These are phyloP conservation scores for Nothobranchius furzeri DNA, from an alignment of 2,113 vertebrate genomes.

Conservation along the genomic window DNA sequence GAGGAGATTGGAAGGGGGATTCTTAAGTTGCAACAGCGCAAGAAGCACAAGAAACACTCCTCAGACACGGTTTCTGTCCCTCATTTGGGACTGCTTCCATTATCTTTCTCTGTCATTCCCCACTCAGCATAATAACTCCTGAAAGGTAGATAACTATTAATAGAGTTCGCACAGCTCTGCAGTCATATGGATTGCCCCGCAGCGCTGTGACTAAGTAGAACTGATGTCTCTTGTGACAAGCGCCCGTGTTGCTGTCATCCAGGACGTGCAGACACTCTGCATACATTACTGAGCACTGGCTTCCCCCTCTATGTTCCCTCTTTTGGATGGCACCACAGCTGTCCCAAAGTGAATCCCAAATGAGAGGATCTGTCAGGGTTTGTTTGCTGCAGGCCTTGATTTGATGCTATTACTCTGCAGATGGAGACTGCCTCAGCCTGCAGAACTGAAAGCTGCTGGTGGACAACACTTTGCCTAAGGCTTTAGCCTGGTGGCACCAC, in stretches of 20 bases:
- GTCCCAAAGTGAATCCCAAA: constrained; percentile 77
- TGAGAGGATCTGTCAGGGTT: constrained; percentile 74
- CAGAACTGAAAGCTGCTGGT: constrained; percentile 58
- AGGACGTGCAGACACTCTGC: constrained; percentile 72
- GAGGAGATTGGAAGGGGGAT: constrained; percentile 34
- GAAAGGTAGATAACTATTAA: constrained; percentile 82
- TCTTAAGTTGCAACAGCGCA: constrained; percentile 39
- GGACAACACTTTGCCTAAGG: constrained; percentile 66
- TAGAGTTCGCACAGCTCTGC: constrained; percentile 75
- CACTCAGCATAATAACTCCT: constrained; percentile 77
- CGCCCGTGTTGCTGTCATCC: constrained; percentile 73
- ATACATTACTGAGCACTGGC: constrained; percentile 71
- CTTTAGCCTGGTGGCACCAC: constrained; percentile 49
- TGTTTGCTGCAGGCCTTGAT: constrained; percentile 73
- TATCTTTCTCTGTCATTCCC: constrained; percentile 67
- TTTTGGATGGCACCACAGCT: constrained; percentile 72
- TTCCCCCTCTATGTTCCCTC: constrained; percentile 49
- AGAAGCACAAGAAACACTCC: constrained; percentile 53
- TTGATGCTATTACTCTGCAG: constrained; percentile 70
- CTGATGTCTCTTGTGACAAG: constrained; percentile 78
- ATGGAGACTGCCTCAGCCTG: constrained; percentile 51
- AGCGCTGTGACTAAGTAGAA: constrained; percentile 78
- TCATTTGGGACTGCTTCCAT: constrained; percentile 68
- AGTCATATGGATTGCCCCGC: constrained; percentile 75
- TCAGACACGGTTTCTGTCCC: constrained; percentile 47